These are phyloP conservation scores for Apodemus sylvaticus DNA, from an alignment of 2,113 vertebrate genomes.

Conservation along the genomic window DNA sequence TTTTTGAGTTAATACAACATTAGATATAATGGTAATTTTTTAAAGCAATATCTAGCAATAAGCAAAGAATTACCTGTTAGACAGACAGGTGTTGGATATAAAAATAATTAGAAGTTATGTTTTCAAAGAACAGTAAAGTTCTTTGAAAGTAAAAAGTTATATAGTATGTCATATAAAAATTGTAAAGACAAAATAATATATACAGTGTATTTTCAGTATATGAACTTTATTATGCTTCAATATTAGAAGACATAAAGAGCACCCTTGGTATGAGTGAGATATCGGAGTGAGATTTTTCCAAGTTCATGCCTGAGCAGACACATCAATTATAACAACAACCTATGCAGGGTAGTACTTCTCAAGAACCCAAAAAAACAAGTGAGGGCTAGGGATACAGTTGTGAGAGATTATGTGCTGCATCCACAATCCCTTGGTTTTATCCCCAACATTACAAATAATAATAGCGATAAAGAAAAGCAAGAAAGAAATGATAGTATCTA, in stretches of 20 bases:
- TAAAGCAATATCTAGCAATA: neutral
- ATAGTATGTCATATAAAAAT: neutral
- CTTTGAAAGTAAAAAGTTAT: neutral
- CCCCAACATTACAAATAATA: neutral
- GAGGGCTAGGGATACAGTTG: neutral
- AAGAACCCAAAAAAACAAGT: neutral
- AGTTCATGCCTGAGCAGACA: neutral
- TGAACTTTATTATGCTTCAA: neutral
- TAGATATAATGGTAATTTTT: neutral
- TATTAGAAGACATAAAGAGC: neutral
- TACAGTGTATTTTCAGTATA: neutral
- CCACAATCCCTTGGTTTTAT: neutral
- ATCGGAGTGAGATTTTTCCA: neutral
- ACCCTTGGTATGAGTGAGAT: neutral
- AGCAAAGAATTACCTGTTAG: neutral
- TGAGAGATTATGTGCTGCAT: neutral
- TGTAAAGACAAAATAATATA: neutral
- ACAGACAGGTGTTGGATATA: neutral
- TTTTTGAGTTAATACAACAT: neutral
- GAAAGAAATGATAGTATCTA: neutral
- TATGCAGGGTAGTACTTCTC: neutral
- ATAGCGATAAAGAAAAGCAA: neutral
- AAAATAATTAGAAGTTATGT: neutral
- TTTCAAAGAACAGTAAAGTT: neutral
- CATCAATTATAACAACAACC: neutral